Percentiles rank a stretch among this genome's conserved stretches.
phyloP scores from a whole-genome alignment of 1,140 invertebrate genomes.

The Laupala kohalensis region DNA sequence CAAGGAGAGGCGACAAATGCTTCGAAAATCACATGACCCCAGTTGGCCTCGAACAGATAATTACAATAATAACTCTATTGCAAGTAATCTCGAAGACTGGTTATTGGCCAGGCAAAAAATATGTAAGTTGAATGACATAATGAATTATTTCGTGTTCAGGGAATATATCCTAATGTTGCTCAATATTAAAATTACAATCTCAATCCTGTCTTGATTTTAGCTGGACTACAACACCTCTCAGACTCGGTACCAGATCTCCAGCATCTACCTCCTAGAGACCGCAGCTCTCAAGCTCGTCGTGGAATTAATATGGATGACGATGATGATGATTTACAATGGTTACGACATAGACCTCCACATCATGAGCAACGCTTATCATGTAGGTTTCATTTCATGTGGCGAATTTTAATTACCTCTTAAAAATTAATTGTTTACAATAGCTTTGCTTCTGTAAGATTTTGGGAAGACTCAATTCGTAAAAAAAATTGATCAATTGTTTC shows the following conservation, averaged over 20 bases:
- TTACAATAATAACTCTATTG: constrained; percentile 28
- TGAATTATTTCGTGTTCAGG: not conserved
- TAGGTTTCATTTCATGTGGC: constrained; percentile 15
- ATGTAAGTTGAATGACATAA: constrained; percentile 2
- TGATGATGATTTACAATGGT: constrained; percentile 11
- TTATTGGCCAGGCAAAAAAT: constrained; percentile 27
- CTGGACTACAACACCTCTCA: constrained; percentile 13
- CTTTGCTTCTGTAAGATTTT: not conserved
- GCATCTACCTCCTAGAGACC: not conserved
- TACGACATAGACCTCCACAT: constrained; percentile 13
- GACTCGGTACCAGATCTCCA: constrained; percentile 19
- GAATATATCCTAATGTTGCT: no score
- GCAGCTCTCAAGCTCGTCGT: not conserved
- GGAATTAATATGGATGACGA: not conserved
- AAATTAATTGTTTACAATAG: not conserved
- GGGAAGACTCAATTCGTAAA: no score
- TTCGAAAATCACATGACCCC: constrained; percentile 32
- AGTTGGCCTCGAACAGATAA: constrained; percentile 18
- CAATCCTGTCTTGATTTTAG: no score
- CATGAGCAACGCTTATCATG: constrained; percentile 21
- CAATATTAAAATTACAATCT: no score
- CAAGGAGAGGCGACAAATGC: constrained; percentile 39
- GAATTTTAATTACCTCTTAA: no score
- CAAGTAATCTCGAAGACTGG: constrained; percentile 34
- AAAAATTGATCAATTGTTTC: not conserved